Conservation (phyloP, 2,888 invertebrate genomes). For the Phragmatobia fuliginosa region DNA sequence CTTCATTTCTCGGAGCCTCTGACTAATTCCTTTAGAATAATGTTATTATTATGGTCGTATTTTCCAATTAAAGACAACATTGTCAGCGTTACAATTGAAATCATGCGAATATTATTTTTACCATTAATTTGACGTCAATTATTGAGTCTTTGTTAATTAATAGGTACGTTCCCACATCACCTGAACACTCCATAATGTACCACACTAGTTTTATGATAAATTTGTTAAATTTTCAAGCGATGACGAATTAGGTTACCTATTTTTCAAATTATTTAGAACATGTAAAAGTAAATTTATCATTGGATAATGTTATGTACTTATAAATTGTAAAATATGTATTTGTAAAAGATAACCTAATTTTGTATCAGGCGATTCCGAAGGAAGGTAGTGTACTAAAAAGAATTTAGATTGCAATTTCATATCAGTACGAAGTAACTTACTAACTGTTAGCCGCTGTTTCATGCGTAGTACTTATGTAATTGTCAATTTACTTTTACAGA, state of each 20-base stretch:
- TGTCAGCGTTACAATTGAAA: constrained; percentile 29
- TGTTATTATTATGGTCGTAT: background rate
- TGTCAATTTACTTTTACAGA: too few relatives aligned
- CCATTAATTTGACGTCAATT: constrained; percentile 59
- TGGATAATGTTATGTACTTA: constrained; percentile 1
- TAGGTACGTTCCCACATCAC: constrained; percentile 59
- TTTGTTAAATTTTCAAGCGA: constrained; percentile 19
- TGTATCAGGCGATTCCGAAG: constrained; percentile 16
- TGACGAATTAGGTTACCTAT: constrained; percentile 1
- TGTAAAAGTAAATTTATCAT: constrained; percentile 15
- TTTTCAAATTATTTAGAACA: constrained; percentile 15
- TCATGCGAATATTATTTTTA: constrained; percentile 43
- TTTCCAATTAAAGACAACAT: constrained; percentile 25
- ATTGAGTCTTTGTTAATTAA: constrained; percentile 60
- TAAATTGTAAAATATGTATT: constrained; percentile 18
- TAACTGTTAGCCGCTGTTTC: background rate
- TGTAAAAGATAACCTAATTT: constrained; percentile 34
- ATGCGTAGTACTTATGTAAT: background rate
- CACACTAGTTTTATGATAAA: constrained; percentile 37
- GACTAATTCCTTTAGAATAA: background rate
- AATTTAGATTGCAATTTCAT: constrained; percentile 4
- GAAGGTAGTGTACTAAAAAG: constrained; percentile 6
- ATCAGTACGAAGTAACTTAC: constrained; percentile 5
- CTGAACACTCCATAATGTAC: constrained; percentile 40
- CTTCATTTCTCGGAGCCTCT: background rate